phyloP scores from a whole-genome alignment of 2,113 vertebrate species.

The Stigmatopora argus region DNA sequence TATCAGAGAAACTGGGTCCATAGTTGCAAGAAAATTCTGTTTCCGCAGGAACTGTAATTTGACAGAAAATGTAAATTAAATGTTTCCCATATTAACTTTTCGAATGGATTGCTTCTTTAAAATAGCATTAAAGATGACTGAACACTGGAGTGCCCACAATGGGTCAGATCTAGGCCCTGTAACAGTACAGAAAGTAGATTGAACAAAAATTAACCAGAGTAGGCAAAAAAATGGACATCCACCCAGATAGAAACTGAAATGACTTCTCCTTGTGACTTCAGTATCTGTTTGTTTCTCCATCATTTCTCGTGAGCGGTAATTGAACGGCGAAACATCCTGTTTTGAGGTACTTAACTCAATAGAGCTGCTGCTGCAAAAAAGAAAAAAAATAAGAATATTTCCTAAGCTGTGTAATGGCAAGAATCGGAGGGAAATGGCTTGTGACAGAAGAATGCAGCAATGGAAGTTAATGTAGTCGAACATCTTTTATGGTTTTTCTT shows the following conservation, averaged over 20 bases:
- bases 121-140: neutral
- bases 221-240: slow-evolving; percentile 54
- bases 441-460: slow-evolving; percentile 49
- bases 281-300: slow-evolving; percentile 59
- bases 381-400: slow-evolving; percentile 59
- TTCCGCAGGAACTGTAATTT: neutral
- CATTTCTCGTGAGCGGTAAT: slow-evolving; percentile 65
- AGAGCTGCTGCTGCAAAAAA: slow-evolving; percentile 44
- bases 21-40: slow-evolving; percentile 6
- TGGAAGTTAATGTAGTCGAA: slow-evolving; percentile 26
- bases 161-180: slow-evolving; percentile 20
- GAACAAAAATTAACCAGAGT: slow-evolving; percentile 49
- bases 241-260: slow-evolving; percentile 30
- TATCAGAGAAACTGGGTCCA: slow-evolving; percentile 20
- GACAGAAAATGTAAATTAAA: neutral
- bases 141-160: slow-evolving; percentile 19
- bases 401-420: slow-evolving; percentile 55
- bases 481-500: slow-evolving; percentile 19
- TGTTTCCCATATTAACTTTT: no score
- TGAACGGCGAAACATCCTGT: slow-evolving; percentile 66
- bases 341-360: slow-evolving; percentile 69
- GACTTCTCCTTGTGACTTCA: slow-evolving; percentile 53
- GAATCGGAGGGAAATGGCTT: slow-evolving; percentile 49
- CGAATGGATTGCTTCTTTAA: no score
- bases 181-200: slow-evolving; percentile 44